A percentile compares a stretch with the other conserved stretches of the same genome.
Evolutionary conservation across 2,797 vertebrate species (phyloP).

Genomic region (Centroberyx gerrardi): DNA sequence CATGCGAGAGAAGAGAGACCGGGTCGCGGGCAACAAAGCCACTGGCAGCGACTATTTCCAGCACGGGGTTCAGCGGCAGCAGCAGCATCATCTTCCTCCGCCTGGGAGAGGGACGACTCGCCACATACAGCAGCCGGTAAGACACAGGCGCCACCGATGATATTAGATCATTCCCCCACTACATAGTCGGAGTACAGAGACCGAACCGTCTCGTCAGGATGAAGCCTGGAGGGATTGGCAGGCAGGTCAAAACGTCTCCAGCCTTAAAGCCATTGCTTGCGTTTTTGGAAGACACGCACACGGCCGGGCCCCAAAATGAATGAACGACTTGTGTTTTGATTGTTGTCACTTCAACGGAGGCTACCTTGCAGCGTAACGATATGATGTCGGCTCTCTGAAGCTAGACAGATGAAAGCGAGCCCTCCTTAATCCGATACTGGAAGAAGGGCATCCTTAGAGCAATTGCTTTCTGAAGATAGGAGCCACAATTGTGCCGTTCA

Average conservation of each 20-base stretch:
- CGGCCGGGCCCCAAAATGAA: slow-evolving; percentile 62
- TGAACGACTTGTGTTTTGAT: slow-evolving; percentile 34
- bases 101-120: slow-evolving; percentile 84
- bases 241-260: slow-evolving; percentile 59
- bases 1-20: slow-evolving; percentile 86
- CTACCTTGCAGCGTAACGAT: slow-evolving; percentile 21
- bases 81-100: slow-evolving; percentile 73
- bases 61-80: slow-evolving; percentile 67
- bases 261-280: slow-evolving; percentile 8
- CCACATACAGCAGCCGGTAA: slow-evolving; percentile 86
- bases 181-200: background rate
- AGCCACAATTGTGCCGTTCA: slow-evolving; percentile 48
- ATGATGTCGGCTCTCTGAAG: slow-evolving; percentile 34
- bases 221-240: slow-evolving; percentile 40
- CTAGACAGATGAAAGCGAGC: slow-evolving; percentile 47
- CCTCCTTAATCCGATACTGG: slow-evolving; percentile 6
- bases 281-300: slow-evolving; percentile 38
- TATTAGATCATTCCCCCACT: slow-evolving; percentile 22
- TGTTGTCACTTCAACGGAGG: slow-evolving; percentile 51
- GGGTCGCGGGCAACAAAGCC: slow-evolving; percentile 79
- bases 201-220: slow-evolving; percentile 37
- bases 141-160: slow-evolving; percentile 47
- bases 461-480: slow-evolving; percentile 17
- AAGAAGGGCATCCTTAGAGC: slow-evolving; percentile 55
- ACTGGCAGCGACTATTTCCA: slow-evolving; percentile 80